Percentiles rank a stretch among this genome's conserved stretches.
Conservation (phyloP, 2,797 vertebrate species). For the Poecilia gillii region DNA sequence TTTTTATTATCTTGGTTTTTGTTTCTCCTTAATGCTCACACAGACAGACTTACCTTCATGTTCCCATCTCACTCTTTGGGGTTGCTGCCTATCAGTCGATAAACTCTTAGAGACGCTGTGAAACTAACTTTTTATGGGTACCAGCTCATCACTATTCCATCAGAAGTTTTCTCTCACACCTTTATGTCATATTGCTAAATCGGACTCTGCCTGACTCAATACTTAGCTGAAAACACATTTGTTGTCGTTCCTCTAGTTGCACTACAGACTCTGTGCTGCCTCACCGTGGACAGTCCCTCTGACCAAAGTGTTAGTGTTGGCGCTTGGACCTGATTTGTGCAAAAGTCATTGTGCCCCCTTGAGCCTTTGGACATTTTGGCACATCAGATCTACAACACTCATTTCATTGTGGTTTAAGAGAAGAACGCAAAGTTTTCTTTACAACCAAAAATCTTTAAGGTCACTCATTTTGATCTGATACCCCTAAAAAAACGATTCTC, state of each 20-base stretch:
- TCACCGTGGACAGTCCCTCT: constrained; percentile 51
- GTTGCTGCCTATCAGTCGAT: not conserved
- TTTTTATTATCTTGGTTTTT: constrained; percentile 13
- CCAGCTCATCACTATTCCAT: not conserved
- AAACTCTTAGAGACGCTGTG: not conserved
- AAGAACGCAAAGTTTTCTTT: not conserved
- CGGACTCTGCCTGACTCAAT: constrained; percentile 1
- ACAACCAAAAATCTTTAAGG: not conserved
- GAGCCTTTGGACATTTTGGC: not conserved
- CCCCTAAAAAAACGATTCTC: not conserved
- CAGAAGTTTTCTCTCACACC: constrained; percentile 4
- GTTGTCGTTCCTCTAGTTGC: constrained; percentile 17
- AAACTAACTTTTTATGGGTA: not conserved
- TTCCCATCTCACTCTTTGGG: not conserved
- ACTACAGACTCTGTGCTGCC: constrained; percentile 50
- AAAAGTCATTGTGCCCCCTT: not conserved
- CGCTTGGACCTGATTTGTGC: not conserved
- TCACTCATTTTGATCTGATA: not conserved
- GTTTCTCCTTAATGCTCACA: not conserved
- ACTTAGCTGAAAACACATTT: constrained; percentile 15
- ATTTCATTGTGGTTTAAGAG: not conserved
- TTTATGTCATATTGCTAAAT: not conserved
- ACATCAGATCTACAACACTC: not conserved
- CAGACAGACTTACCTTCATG: not conserved
- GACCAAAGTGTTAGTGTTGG: not conserved